Base-by-base conservation (phyloP, 1,140 invertebrate species). In the Lanistes nyassanus region DNA sequence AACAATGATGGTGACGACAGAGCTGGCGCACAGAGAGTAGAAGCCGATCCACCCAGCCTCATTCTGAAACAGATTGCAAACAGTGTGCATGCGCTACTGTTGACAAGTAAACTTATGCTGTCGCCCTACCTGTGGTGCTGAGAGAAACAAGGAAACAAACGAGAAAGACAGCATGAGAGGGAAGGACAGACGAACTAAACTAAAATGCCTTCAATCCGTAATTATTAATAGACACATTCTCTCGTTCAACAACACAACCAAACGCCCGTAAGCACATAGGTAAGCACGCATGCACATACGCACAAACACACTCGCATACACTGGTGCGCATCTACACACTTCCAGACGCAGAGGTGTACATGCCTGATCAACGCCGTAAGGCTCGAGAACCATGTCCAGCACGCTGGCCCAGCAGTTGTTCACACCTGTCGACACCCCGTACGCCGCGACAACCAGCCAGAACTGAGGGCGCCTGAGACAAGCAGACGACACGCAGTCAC, bases 361-460 rank as follows among this genome's bases (percentile, higher is more conserved):
- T 82, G 86, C 89, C 83, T 90, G 87, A 56, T 83, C 82, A n/a
- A 91, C 81, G 53, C 79, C 84, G 26, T 86, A 76, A 53, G 81
- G 80, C 81, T 87, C 72, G 74, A 88, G 72, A 69, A 84, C 83
- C 60, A 90, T 85, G 67, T 90, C 88, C 4, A 91, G 84, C 60
- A 90, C 88, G 53, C 88, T 87, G 16, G 89, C 80, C 90, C 90
- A 91, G 0, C 87, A 87, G 69, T 89, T 88, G 66, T 87, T 87
- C 0, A 89, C 83, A 16, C 90, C 90, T 76, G 87, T 81, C 58
- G 88, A 88, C 19, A 91, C 80, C 53, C 87, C 87, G 74, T 88
- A 89, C 39, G 88, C 84, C 11, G 87, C 65, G 21, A 84, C 82
- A 29, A 91, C 76, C 26, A 86, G 67, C 87, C 89, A 89, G 75